A percentile compares a stretch with the other conserved stretches of the same genome.
phyloP scores from a whole-genome alignment of 2,797 vertebrate genomes.

The Eospalax fontanierii region DNA sequence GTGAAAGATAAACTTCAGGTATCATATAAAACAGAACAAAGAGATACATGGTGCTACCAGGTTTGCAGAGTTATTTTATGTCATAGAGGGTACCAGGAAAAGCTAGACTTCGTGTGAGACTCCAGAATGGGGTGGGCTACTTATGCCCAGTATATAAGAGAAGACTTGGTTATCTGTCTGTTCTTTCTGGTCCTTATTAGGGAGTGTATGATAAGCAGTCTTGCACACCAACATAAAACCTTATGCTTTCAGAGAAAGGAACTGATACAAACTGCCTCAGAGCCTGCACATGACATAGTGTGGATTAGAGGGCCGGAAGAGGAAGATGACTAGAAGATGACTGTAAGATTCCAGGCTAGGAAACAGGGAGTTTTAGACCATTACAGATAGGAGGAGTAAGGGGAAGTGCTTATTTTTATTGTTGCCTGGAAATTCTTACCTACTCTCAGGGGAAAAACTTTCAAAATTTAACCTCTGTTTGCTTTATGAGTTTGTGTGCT shows the following conservation, averaged over 20 bases:
- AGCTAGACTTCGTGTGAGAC: background rate
- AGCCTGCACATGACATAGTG: conserved; percentile 24
- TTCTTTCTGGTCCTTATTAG: background rate
- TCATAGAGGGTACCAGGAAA: background rate
- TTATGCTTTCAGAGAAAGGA: background rate
- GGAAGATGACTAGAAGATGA: conserved; percentile 47
- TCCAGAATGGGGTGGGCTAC: background rate
- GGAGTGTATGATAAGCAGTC: too few relatives aligned
- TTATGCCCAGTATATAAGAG: background rate
- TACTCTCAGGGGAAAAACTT: background rate
- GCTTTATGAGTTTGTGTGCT: conserved; percentile 56
- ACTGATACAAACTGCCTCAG: background rate
- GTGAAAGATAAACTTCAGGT: conserved; percentile 23
- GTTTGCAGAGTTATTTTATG: background rate
- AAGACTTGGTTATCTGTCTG: background rate
- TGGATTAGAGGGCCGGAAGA: conserved; percentile 5
- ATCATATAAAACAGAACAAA: background rate
- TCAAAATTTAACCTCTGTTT: conserved; percentile 29
- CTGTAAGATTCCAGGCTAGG: conserved; percentile 24
- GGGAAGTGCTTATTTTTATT: conserved; percentile 61
- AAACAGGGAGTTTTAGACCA: conserved; percentile 46
- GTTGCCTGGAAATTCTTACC: conserved; percentile 61
- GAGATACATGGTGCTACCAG: background rate
- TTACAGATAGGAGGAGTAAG: background rate
- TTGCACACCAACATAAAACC: background rate